phyloP scores from a whole-genome alignment of 2,113 vertebrate genomes.

The Pavo muticus region DNA sequence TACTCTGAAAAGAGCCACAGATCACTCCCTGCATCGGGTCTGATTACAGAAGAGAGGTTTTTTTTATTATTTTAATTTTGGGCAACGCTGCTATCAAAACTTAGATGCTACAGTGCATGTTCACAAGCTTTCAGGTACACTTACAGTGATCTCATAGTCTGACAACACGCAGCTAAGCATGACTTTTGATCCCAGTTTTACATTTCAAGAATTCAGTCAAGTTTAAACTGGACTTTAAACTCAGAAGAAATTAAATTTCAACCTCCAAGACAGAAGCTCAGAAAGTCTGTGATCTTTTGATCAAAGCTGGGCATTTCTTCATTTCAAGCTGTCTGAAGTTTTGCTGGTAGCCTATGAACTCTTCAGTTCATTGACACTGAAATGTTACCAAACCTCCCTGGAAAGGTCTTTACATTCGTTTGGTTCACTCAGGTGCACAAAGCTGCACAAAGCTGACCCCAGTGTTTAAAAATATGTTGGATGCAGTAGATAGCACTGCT shows the following conservation, averaged over 20 bases:
- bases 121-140: background rate
- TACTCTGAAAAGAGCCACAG: background rate
- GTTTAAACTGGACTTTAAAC: background rate
- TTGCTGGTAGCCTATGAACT: background rate
- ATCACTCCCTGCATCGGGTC: background rate
- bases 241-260: background rate
- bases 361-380: background rate
- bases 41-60: background rate
- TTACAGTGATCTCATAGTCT: background rate
- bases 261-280: background rate
- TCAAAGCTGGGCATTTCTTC: background rate
- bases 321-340: background rate
- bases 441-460: background rate
- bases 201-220: background rate
- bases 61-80: accelerated
- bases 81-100: background rate
- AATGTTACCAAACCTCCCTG: background rate
- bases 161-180: background rate
- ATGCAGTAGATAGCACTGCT: background rate
- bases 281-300: accelerated
- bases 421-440: background rate
- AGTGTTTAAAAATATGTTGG: background rate
- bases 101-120: background rate
- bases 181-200: background rate
- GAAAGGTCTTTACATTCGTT: background rate